Evolutionary conservation across 2,888 invertebrate species (phyloP), one percentile per base, ranked within the genome.

Genomic region (Cephus rjabovi): DNA sequence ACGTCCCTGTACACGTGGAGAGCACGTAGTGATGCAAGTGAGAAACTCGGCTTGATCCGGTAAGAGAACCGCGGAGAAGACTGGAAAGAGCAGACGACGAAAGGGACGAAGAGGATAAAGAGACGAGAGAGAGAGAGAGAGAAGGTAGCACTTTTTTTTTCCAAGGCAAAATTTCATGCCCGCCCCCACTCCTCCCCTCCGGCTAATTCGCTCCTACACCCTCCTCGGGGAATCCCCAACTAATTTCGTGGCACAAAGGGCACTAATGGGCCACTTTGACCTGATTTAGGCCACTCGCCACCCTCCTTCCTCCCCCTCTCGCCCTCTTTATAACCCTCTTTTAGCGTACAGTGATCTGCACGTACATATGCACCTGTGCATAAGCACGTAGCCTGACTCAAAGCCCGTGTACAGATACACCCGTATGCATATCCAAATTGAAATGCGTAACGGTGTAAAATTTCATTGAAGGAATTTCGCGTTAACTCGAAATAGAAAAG

Each of bases 241-340:
- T 71, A 71, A 71, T 71, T 71, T 71, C 71, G 12, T 34, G 71
- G 71, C 71, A 71, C 71, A 71, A 71, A 71, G 71, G 71, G 71
- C 71, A 34, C 71, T 71, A 71, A 71, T 71, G 34, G 71, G 71
- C 71, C 71, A 71, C 71, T 71, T 71, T 71, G 31, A 71, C 71
- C 71, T 71, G 71, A 71, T 71, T 71, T 71, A 71, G 71, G 71
- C 34, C 34, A 71, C 71, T 71, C 71, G 71, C 71, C 71, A 71
- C 71, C 71, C 71, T 34, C 34, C 70, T 70, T 30, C 31, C 34
- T 71, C 0, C 31, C 33, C 71, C 31, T 23, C 71, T 71, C 71
- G 15, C 12, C 71, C 33, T 71, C 71, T 71, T 71, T 6, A 31
- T 31, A 70, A 31, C 31, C 56, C 56, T 56, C 56, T 56, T 23